Evolutionary conservation across 2,888 invertebrate species (phyloP).

Genomic region (Agrochola lota): DNA sequence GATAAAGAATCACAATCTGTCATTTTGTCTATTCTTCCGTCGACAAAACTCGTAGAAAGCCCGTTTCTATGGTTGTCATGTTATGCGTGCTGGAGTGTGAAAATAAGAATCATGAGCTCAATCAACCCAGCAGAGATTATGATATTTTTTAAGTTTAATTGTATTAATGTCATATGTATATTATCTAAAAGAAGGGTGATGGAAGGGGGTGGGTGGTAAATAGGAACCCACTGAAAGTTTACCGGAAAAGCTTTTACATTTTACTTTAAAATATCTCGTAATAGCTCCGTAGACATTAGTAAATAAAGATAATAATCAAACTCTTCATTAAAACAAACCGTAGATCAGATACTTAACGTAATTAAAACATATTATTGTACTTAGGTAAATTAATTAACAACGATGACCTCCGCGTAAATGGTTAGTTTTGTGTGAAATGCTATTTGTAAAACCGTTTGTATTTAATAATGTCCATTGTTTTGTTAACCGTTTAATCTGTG

Average conservation of each 20-base stretch:
- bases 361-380: neutral
- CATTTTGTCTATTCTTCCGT: too few relatives aligned
- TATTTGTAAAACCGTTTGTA: constrained; percentile 1
- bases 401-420: constrained; percentile 8
- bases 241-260: neutral
- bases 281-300: neutral
- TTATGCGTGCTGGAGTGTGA: too few relatives aligned
- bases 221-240: neutral
- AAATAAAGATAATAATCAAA: neutral
- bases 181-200: neutral
- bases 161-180: neutral
- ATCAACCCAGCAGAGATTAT: too few relatives aligned
- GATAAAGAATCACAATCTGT: too few relatives aligned
- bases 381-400: neutral
- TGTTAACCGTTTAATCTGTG: neutral
- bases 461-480: constrained; percentile 7
- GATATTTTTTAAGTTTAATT: neutral
- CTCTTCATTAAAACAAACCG: neutral
- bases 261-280: neutral
- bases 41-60: too few relatives aligned
- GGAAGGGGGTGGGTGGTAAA: neutral
- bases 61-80: too few relatives aligned
- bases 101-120: too few relatives aligned
- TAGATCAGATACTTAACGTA: neutral
- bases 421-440: constrained; percentile 18